Base-by-base conservation (phyloP, 30 jellyfish, hydroid and myxozoan species). In the Catostylus mosaicus region DNA sequence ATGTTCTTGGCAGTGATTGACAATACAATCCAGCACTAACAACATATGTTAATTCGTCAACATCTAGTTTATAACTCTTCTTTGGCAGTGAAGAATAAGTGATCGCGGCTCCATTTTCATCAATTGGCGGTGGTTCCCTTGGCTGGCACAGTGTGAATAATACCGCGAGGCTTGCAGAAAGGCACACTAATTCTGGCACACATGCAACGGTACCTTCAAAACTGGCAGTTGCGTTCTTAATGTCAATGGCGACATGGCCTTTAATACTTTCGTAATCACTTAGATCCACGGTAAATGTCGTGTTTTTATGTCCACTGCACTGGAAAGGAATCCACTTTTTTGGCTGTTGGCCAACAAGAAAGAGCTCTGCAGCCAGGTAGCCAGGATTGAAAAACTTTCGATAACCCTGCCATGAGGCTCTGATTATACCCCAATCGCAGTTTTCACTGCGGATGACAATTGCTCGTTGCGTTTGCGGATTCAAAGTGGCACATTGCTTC, bases 341-440 rank as follows among this genome's bases (percentile, higher is more conserved):
- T 6, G 76, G 82, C 23, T 65, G 51, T n/a, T 47, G 30, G 5
- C 82, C 90, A 2, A 80, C 57, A 37, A 68, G 22, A 48, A 80
- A 80, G 11, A 80, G 38, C 40, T 80, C 90, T 0, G 83, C 90
- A n/a, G 90, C 84, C 3, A 80, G 71, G 30, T 80, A 77, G 78
- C 90, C 90, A 24, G 90, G 90, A n/a, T 3, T 67, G 51, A 80
- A 66, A 45, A 60, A 48, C 66, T 38, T 72, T 12, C 52, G 45
- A 64, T 82, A 88, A 9, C 91, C 97, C 8, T 73, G 79, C 97
- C 97, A 89, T 6, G 89, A n/a, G 12, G 88, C 90, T 33, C 87
- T 65, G 48, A 89, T 14, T 0, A 89, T 68, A 14, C 83, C 95
- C 95, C 97, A 89, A 36, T 89, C 95, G 30, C 83, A 60, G 35